phyloP scores from a whole-genome alignment of 2,888 invertebrate species.

The Salticus scenicus region DNA sequence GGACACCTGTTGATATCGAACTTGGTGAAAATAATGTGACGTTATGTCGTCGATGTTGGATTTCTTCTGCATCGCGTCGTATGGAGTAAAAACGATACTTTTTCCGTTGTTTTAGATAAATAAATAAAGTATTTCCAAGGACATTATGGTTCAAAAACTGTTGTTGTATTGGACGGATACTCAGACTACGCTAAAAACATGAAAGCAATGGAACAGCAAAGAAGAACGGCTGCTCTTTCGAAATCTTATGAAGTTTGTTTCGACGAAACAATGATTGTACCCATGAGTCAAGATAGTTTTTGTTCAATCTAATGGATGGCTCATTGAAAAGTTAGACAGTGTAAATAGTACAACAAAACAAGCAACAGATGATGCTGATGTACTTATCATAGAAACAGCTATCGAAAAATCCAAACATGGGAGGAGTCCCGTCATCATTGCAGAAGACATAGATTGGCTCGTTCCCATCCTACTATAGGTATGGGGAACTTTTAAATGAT shows the following conservation, averaged over 20 bases:
- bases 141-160: neutral
- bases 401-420: constrained; percentile 7
- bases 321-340: neutral
- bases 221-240: constrained; percentile 14
- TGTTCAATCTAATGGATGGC: neutral
- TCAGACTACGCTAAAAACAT: constrained; percentile 13
- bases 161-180: constrained; percentile 11
- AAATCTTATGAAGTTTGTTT: neutral
- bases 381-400: constrained; percentile 3
- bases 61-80: constrained; percentile 16
- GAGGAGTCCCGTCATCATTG: neutral
- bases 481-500: too few species aligned
- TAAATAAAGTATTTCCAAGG: neutral
- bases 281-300: neutral
- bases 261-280: constrained; percentile 6
- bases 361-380: constrained; percentile 10
- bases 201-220: constrained; percentile 16
- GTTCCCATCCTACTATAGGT: too few species aligned
- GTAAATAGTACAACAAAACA: constrained; percentile 8
- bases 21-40: neutral
- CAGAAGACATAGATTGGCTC: constrained; percentile 4
- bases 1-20: neutral
- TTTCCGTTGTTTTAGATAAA: constrained; percentile 13
- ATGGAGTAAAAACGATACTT: constrained; percentile 7
- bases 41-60: neutral